Evolutionary conservation across 1,140 invertebrate species (phyloP), one percentile per base, ranked within the genome.

Genomic region (Cyrtorhinus lividipennis): DNA sequence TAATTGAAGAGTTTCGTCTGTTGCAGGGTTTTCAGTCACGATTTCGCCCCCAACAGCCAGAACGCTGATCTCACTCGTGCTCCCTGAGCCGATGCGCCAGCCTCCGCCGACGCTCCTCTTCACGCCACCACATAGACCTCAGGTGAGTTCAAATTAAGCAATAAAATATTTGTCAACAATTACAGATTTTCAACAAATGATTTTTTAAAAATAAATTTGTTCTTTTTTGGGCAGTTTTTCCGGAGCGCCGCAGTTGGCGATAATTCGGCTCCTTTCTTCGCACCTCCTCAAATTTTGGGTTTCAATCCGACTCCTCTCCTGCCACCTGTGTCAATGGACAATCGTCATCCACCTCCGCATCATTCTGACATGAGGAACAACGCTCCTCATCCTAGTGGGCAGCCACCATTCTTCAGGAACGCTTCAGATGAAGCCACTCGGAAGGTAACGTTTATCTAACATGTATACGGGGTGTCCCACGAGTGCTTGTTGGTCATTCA

Each of bases 341-440:
- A 53, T 20, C 48, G 48, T 5, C 48, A 53, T 20, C 18, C 48
- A 5, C 48, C 48, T 8, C 48, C 48, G 3, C 8, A 12, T 22
- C 48, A 53, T 53, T 53, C 48, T 53, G 48, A 53, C 20, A 53
- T 53, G 48, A 53, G 48, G 48, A 53, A 53, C 18, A 53, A 53
- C 18, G 48, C 48, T 53, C 48, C 48, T 53, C 48, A 53, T 20
- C 48, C 48, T 20, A 53, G 48, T 20, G 20, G 48, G 10, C 48
- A 53, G 20, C 5, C 48, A 5, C 48, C 48, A 10, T 53, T 53
- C 48, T 53, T 53, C 48, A 53, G 48, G 20, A 53, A 12, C 48
- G 8, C 48, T 20, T 5, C 48, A 8, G 48, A 53, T 53, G 48
- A 53, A 15, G 48, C 48, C 5, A 53, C 48, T 53, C 48, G 48